phyloP scores from a whole-genome alignment of 1,140 invertebrate genomes.

The Drosophila micromelanica region DNA sequence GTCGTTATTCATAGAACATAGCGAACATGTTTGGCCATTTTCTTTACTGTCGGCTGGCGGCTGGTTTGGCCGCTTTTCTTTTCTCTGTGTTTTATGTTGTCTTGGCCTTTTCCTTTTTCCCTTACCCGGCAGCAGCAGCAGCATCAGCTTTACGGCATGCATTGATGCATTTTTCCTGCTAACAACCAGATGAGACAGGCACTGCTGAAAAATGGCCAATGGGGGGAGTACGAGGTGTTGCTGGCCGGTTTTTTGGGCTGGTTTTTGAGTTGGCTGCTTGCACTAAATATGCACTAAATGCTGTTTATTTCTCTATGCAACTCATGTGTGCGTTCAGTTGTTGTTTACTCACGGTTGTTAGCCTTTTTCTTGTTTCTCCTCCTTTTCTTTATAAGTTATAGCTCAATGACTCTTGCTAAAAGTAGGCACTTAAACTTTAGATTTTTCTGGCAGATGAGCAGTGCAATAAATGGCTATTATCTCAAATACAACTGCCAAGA shows the following conservation, averaged over 20 bases:
- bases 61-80: conserved; percentile 62
- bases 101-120: conserved; percentile 60
- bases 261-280: conserved; percentile 63
- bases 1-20: conserved; percentile 71
- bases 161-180: conserved; percentile 82
- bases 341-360: conserved; percentile 19
- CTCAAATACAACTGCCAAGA: background rate
- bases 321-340: conserved; percentile 24
- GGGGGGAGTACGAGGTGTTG: conserved; percentile 6
- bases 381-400: conserved; percentile 17
- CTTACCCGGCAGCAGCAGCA: conserved; percentile 10
- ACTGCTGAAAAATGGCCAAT: conserved; percentile 6
- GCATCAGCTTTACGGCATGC: conserved; percentile 52
- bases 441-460: conserved; percentile 7
- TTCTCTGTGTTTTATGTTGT: conserved; percentile 58
- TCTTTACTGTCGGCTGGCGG: conserved; percentile 55
- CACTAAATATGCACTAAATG: conserved; percentile 79
- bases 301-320: conserved; percentile 59
- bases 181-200: conserved; percentile 56
- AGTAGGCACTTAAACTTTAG: conserved; percentile 22
- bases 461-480: conserved; percentile 14
- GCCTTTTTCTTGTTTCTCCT: conserved; percentile 2
- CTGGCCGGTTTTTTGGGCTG: conserved; percentile 69
- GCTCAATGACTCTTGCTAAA: conserved; percentile 36
- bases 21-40: conserved; percentile 79